Percentiles rank a stretch among this genome's conserved stretches.
Conservation (phyloP, 1,140 invertebrate genomes). For the Cryptotermes secundus region DNA sequence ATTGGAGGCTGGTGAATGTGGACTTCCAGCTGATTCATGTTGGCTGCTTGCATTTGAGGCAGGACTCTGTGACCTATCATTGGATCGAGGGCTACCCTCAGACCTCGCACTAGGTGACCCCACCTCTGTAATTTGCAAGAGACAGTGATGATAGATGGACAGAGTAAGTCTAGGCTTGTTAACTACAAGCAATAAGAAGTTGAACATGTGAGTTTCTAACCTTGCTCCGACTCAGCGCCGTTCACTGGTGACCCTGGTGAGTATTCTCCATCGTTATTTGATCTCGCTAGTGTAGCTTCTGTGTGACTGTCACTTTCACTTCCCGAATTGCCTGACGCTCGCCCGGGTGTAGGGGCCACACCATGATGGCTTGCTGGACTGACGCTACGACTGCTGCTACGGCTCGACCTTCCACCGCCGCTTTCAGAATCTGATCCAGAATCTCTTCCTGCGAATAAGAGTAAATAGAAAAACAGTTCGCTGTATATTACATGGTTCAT, state of each 20-base stretch:
- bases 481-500: not conserved
- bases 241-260: conserved; percentile 24
- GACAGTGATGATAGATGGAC: not conserved
- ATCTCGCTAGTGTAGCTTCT: conserved; percentile 20
- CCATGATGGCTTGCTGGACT: conserved; percentile 26
- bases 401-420: conserved; percentile 28
- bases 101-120: not conserved
- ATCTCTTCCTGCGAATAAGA: conserved; percentile 26
- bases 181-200: not conserved
- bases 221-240: not conserved
- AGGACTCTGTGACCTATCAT: conserved; percentile 10
- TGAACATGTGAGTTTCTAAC: not conserved
- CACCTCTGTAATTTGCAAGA: not conserved
- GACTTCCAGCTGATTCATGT: conserved; percentile 24
- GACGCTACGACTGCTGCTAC: conserved; percentile 32
- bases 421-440: conserved; percentile 30
- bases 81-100: not conserved
- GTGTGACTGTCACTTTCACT: conserved; percentile 28
- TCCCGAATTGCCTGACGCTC: conserved; percentile 22
- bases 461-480: not conserved
- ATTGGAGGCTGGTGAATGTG: conserved; percentile 12
- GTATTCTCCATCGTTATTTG: conserved; percentile 24
- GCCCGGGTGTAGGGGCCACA: conserved; percentile 23
- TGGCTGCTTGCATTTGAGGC: not conserved
- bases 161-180: not conserved